phyloP scores from a whole-genome alignment of 2,888 invertebrate genomes.

The Drosophila buzzatii region DNA sequence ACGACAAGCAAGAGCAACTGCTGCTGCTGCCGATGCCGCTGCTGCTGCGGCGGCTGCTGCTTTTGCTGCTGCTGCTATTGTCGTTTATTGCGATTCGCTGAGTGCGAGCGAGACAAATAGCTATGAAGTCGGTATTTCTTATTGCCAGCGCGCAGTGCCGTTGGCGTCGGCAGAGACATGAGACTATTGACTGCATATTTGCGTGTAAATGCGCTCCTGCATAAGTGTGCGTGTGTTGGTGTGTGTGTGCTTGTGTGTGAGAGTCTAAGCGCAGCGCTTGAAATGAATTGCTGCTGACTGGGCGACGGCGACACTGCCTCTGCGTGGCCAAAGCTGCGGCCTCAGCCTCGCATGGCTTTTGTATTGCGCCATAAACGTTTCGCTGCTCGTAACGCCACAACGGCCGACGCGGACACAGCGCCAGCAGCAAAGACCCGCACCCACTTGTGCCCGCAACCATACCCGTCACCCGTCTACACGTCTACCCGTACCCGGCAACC shows the following conservation, averaged over 20 bases:
- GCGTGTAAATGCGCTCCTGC: slow-evolving; percentile 31
- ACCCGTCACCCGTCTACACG: slow-evolving; percentile 20
- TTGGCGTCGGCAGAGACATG: slow-evolving; percentile 51
- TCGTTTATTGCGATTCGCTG: slow-evolving; percentile 44
- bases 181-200: slow-evolving; percentile 61
- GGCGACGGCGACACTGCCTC: slow-evolving; percentile 64
- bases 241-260: slow-evolving; percentile 15
- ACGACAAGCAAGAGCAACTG: slow-evolving; percentile 25
- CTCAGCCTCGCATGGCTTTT: slow-evolving; percentile 85
- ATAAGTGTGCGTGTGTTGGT: slow-evolving; percentile 13
- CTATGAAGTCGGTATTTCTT: slow-evolving; percentile 68
- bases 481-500: slow-evolving; percentile 54
- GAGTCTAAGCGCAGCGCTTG: slow-evolving; percentile 68
- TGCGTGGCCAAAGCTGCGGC: slow-evolving; percentile 72
- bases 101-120: slow-evolving; percentile 66
- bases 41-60: slow-evolving; percentile 13
- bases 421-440: slow-evolving; percentile 55
- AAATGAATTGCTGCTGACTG: slow-evolving; percentile 80
- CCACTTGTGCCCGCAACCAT: slow-evolving; percentile 28
- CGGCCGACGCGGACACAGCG: slow-evolving; percentile 83
- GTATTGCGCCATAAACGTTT: slow-evolving; percentile 86
- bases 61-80: slow-evolving; percentile 34
- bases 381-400: slow-evolving; percentile 86
- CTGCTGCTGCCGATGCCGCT: slow-evolving; percentile 16
- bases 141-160: slow-evolving; percentile 64